Percentiles rank a stretch among this genome's conserved stretches.
phyloP scores from a whole-genome alignment of 1,140 invertebrate species.

The Aleiodes sp. region DNA sequence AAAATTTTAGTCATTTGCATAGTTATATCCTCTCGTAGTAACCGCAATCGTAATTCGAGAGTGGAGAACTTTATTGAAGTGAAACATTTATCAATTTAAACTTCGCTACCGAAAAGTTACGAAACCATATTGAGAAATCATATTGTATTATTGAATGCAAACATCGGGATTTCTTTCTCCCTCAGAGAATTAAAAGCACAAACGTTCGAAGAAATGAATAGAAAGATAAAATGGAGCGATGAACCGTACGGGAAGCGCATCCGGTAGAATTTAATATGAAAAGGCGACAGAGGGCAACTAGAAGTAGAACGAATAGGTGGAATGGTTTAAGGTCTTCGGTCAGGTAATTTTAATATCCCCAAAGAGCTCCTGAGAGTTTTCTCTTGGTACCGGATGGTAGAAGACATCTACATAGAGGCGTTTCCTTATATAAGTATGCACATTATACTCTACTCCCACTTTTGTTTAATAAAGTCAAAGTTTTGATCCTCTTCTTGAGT shows the following conservation, averaged over 20 bases:
- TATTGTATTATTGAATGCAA: no score
- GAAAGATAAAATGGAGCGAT: background rate
- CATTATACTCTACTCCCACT: background rate
- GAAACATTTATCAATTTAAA: no score
- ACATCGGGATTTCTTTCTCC: background rate
- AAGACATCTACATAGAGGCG: background rate
- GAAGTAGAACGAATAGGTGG: background rate
- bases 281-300: slow-evolving; percentile 8
- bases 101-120: no score
- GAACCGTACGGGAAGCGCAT: background rate
- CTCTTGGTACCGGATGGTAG: slow-evolving; percentile 11
- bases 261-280: slow-evolving; percentile 23
- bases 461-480: slow-evolving; percentile 22
- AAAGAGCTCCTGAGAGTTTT: slow-evolving; percentile 6
- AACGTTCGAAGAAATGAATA: background rate
- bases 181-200: background rate
- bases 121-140: no score
- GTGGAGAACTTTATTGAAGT: no score
- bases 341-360: slow-evolving; percentile 25
- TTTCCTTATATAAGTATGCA: background rate
- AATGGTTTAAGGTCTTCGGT: slow-evolving; percentile 14
- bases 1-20: slow-evolving; percentile 5
- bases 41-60: no score
- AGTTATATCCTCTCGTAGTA: no score
- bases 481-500: slow-evolving; percentile 4